phyloP scores from a whole-genome alignment of 2,888 invertebrate species.

The Aromia moschata region DNA sequence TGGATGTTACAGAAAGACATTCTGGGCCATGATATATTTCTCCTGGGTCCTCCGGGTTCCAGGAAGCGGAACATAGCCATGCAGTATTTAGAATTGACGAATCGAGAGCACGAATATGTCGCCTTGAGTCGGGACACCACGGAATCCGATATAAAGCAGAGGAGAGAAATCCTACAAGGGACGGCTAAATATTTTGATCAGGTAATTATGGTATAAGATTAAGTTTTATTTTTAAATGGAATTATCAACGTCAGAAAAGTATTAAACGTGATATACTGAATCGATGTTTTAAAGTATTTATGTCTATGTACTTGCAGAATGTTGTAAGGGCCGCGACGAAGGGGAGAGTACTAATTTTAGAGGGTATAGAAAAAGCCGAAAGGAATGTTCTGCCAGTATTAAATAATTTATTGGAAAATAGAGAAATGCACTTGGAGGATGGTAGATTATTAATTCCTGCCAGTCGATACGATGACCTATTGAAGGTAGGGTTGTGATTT shows the following conservation, averaged over 20 bases:
- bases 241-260: too few relatives aligned
- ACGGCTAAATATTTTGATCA: constrained; percentile 94
- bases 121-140: constrained; percentile 95
- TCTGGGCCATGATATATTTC: constrained; percentile 93
- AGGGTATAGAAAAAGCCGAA: constrained; percentile 98
- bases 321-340: constrained; percentile 92
- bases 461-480: constrained; percentile 86
- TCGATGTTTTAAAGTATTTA: too few relatives aligned
- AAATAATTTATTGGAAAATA: constrained; percentile 95
- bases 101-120: constrained; percentile 92
- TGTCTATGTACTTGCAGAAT: constrained; percentile 70
- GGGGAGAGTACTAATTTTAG: constrained; percentile 88
- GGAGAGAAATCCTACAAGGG: constrained; percentile 88
- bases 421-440: constrained; percentile 98
- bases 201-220: too few relatives aligned
- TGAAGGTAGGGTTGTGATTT: constrained; percentile 77
- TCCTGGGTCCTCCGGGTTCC: constrained; percentile 91
- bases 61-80: constrained; percentile 83
- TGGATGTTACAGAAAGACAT: constrained; percentile 98
- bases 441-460: constrained; percentile 93
- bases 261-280: too few relatives aligned
- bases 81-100: constrained; percentile 88
- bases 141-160: constrained; percentile 95
- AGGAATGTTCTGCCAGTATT: constrained; percentile 95
- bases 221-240: neutral